A percentile compares a stretch with the other conserved stretches of the same genome.
Evolutionary conservation across 2,797 vertebrate genomes (phyloP).

Genomic region (Aplochiton taeniatus): DNA sequence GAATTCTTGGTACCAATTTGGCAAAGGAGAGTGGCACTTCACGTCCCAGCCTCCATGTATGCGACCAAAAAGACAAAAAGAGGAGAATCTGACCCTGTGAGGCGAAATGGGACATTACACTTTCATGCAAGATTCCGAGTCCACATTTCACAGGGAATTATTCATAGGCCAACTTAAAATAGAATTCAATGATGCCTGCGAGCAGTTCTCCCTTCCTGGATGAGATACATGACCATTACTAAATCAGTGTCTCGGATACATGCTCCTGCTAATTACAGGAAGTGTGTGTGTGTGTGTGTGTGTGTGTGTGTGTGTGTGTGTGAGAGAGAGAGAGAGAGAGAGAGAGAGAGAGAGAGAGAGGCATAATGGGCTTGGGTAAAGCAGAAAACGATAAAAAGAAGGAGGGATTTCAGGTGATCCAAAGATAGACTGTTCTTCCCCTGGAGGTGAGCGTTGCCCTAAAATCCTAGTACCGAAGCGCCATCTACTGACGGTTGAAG

Average conservation of each 20-base stretch:
- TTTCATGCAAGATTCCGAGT: constrained; percentile 41
- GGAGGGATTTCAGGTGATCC: too few species aligned
- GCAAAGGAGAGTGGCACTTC: constrained; percentile 2
- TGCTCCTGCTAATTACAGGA: not conserved
- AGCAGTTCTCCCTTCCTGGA: constrained; percentile 50
- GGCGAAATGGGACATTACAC: constrained; percentile 33
- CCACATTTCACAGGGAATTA: constrained; percentile 58
- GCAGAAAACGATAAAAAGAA: too few species aligned
- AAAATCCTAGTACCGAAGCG: constrained; percentile 37
- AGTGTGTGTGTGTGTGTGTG: constrained; percentile 6
- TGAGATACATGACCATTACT: constrained; percentile 60
- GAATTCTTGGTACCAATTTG: constrained; percentile 18
- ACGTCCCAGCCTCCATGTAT: not conserved
- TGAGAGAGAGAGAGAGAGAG: not conserved
- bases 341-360: not conserved
- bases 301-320: not conserved
- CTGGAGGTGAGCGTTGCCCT: constrained; percentile 4
- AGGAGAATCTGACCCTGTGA: constrained; percentile 33
- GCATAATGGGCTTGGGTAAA: not conserved
- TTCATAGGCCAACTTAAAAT: constrained; percentile 61
- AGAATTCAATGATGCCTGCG: constrained; percentile 44
- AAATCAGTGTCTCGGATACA: constrained; percentile 48
- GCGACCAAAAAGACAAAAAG: constrained; percentile 10
- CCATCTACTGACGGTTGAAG: constrained; percentile 56
- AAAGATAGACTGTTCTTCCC: too few species aligned